These are phyloP conservation scores for Chironomus tentans DNA, from an alignment of 2,888 invertebrate species.

Conservation along the genomic window DNA sequence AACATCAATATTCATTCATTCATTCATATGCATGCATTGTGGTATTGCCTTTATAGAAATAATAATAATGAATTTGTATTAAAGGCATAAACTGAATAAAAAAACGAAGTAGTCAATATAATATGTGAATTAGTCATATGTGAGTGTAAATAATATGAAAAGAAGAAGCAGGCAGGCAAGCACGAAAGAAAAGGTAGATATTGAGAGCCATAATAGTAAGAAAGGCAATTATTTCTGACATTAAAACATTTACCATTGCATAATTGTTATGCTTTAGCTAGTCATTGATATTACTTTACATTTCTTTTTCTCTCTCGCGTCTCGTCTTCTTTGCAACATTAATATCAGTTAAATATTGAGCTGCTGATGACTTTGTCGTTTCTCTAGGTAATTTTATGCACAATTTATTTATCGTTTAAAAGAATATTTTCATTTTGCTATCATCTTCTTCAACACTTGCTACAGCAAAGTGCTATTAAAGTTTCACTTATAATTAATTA, in stretches of 20 bases:
- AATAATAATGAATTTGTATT: no score
- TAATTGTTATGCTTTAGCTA: constrained; percentile 1
- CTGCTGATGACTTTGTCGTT: not conserved
- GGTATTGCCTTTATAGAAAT: no score
- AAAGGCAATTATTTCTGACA: constrained; percentile 6
- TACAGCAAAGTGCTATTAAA: not conserved
- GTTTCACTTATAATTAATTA: not conserved
- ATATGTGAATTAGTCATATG: not conserved
- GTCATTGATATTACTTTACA: not conserved
- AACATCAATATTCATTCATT: not conserved
- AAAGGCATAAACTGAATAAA: no score
- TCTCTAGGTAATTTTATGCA: not conserved
- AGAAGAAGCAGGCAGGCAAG: not conserved
- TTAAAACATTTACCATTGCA: constrained; percentile 10
- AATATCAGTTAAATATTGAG: not conserved
- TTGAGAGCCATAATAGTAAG: not conserved
- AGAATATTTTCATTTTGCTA: not conserved
- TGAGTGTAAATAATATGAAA: not conserved
- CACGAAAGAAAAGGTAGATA: no score
- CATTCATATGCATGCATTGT: not conserved
- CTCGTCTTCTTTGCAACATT: no score
- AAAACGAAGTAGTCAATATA: not conserved
- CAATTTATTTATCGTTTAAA: not conserved
- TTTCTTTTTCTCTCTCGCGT: not conserved
- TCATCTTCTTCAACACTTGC: no score